Base-by-base conservation (phyloP, 2,888 invertebrate genomes). In the Dascillus cervinus region DNA sequence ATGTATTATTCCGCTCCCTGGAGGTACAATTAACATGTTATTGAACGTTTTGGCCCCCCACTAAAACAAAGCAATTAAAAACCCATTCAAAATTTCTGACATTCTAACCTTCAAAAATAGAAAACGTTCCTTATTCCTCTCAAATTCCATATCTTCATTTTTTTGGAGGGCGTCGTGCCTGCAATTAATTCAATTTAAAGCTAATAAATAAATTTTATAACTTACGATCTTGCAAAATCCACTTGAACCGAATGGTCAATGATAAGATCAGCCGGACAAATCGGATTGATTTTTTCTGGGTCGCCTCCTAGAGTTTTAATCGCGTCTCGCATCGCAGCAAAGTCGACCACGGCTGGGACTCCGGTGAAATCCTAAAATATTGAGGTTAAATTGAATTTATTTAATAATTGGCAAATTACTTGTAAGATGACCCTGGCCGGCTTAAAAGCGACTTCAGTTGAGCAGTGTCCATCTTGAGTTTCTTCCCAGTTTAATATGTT, bases 211-310 rank as follows among this genome's bases (percentile, higher is more conserved):
- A 26, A n/a, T 24, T 6, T 9, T 13, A 11, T 25, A 13, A 50
- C 62, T 65, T 66, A 83, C 82, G 71, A 67, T 60, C 87, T 73
- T 3, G 80, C 77, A 60, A 89, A 91, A 68, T 98, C 97, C 13
- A 95, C 97, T 67, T 97, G 96, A 25, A 98, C 85, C 0, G 96
- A 96, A 60, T 98, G 97, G 66, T 98, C 98, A 33, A 98, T 95
- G 22, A 98, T 96, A 45, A 98, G 72, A 68, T 98, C 97, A 0
- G 94, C 92, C 0, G 97, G 96, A 55, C 96, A 97, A 34, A 90
- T 80, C 0, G 97, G 97, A 69, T 98, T 97, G 53, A 98, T 96
- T 62, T 82, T 85, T 48, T 90, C 75, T 0, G 95, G 87, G 67
- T 96, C 75, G 0, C 94, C 95, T 0, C 86, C 86, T 3, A 97